Evolutionary conservation across 1,140 invertebrate species (phyloP), one percentile per base, ranked within the genome.

Genomic region (Orchestia grillus): DNA sequence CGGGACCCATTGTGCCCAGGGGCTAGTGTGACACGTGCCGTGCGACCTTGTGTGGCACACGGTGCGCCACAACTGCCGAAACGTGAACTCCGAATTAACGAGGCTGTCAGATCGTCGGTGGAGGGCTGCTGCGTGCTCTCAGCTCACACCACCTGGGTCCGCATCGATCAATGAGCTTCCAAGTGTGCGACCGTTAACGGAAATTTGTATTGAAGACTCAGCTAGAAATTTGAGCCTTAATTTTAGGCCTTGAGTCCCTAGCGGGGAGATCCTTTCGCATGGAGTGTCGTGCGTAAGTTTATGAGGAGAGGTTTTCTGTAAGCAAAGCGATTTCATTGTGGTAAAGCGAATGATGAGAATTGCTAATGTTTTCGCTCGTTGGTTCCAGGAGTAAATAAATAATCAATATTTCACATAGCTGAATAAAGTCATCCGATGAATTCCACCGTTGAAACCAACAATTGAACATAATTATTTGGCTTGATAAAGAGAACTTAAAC

Each of bases 31-130:
- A 41, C 88, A 90, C 88, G 88, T 90, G 43, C 62, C 62, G 88
- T 11, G 88, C 88, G 88, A 44, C 88, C 62, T 77, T 77, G 62
- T 42, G 88, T 90, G 87, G 11, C 41, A 36, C 36, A 87, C 87
- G 8, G 87, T 87, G 36, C 4, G n/a, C 41, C 88, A 90, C 88
- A 90, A 44, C 88, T 90, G 88, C 88, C n/a, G 88, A 90, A 90
- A 90, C 41, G 42, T 3, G 88, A 90, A 41, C 88, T 90, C 43
- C 16, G 88, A 90, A 90, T 90, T 90, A 90, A 90, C 88, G 88
- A 90, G 88, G 88, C 43, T 41, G 41, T 90, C 15, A 90, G 88
- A 90, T 87, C 87, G 87, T 40, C 87, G 8, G 87, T 40, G 87
- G 11, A 77, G 62, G 62, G 43, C 88, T 42, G 88, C 88, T 42